Base-by-base conservation (phyloP, 2,888 invertebrate species). In the Cactoblastis cactorum region DNA sequence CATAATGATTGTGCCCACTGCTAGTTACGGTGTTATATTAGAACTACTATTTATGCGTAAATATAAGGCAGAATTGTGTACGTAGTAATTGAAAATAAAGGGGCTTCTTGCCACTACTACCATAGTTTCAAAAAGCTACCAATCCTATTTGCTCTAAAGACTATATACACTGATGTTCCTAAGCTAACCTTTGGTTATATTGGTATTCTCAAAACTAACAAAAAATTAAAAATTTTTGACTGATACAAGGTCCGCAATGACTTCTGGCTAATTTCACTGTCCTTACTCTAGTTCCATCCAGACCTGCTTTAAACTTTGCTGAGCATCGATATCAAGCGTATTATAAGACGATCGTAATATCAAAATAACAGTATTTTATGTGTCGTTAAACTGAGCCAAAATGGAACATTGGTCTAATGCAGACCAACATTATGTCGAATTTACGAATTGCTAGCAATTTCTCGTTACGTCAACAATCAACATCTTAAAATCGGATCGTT, bases 351-450 rank as follows among this genome's bases (percentile, higher is more conserved):
- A 49, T 53, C 51, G 50, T 59, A 66, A 73, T 60, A 71, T 77
- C 58, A 68, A 77, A 77, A 77, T 77, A 77, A 72, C 69, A 71
- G 68, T 49, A 62, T 67, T 77, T 77, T 67, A 75, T 67, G 65
- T 67, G 62, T 59, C 67, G 63, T 67, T 65, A 70, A 74, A 57
- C 45, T 37, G 52, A 57, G 57, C 61, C 57, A 63, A 62, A 65
- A 60, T 55, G 56, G 49, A 49, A 54, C 50, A 57, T 67, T 63
- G 65, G 65, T 52, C 57, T 53, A 49, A 52, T 50, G 49, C 45
- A 47, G 53, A 54, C 59, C 63, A 59, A 65, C 60, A 11, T n/a
- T 49, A 53, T 69, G 70, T 63, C 74, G 57, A 69, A 72, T 67
- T 68, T 61, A 60, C 65, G 69, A 64, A 61, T 60, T 59, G 59